Conservation (phyloP, 1,140 invertebrate genomes). For the Pseudomyrmex concolor region DNA sequence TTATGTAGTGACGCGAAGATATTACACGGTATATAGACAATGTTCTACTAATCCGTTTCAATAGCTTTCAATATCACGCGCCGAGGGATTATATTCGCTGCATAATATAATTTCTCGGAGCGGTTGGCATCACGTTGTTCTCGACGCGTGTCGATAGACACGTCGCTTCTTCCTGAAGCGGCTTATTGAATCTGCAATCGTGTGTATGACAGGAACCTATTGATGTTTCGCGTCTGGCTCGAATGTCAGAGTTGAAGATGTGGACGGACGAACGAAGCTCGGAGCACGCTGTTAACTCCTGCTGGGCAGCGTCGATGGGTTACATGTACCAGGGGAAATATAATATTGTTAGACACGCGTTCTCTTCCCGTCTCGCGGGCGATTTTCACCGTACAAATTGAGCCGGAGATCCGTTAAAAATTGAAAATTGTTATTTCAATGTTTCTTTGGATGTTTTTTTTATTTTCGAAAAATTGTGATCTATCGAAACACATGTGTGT, state of each 20-base stretch:
- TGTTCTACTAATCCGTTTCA: not conserved
- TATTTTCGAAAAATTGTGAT: not conserved
- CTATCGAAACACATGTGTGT: too few species aligned
- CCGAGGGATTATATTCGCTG: constrained; percentile 1
- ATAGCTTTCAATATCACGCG: not conserved
- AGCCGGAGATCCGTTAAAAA: not conserved
- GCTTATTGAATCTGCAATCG: constrained; percentile 62
- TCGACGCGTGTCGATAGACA: constrained; percentile 44
- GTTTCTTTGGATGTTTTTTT: not conserved
- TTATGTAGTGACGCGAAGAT: not conserved
- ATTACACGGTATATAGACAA: not conserved
- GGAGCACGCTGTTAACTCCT: constrained; percentile 23
- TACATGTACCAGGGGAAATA: constrained; percentile 8
- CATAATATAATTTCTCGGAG: constrained; percentile 22
- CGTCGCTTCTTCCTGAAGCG: constrained; percentile 50
- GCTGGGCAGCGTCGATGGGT: constrained; percentile 31
- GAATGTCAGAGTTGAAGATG: constrained; percentile 40
- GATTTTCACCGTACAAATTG: not conserved
- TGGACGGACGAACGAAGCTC: constrained; percentile 43
- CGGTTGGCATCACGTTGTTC: constrained; percentile 29
- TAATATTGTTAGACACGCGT: constrained; percentile 23
- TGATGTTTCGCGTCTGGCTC: constrained; percentile 55
- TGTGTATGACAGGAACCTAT: constrained; percentile 53
- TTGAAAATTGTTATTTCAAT: constrained; percentile 15
- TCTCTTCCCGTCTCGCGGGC: not conserved